Percentiles rank a stretch among this genome's conserved stretches.
Evolutionary conservation across 2,797 vertebrate genomes (phyloP).

Genomic region (Zalophus californianus): DNA sequence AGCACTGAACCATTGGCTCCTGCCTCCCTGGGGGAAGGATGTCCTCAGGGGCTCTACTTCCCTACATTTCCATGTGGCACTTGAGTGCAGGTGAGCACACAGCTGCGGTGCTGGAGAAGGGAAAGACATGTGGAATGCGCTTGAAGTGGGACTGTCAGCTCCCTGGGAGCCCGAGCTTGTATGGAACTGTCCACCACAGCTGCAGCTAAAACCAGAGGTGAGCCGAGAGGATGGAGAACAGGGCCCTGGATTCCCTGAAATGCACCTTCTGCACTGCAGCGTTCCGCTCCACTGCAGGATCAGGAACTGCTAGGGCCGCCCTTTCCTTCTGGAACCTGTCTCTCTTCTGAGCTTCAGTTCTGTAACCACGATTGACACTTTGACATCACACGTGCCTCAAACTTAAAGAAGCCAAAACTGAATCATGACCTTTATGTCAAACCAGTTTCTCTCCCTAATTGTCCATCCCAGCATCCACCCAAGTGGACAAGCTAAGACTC

Average conservation of each 20-base stretch:
- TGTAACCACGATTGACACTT: not conserved
- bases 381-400: not conserved
- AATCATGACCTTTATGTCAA: not conserved
- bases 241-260: not conserved
- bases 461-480: not conserved
- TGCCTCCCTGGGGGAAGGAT: not conserved
- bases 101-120: not conserved
- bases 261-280: rapidly evolving
- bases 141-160: not conserved
- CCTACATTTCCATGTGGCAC: not conserved
- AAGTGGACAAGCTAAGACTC: not conserved
- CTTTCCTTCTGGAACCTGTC: not conserved
- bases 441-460: not conserved
- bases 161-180: not conserved
- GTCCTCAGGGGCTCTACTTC: not conserved
- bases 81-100: not conserved
- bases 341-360: not conserved
- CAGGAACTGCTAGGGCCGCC: not conserved
- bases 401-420: not conserved
- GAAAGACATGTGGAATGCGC: rapidly evolving
- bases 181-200: not conserved
- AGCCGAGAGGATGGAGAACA: rapidly evolving
- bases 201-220: not conserved
- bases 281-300: no score
- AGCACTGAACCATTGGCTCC: not conserved